Evolutionary conservation across 2,888 invertebrate species (phyloP).

Genomic region (Anoncus sp.): DNA sequence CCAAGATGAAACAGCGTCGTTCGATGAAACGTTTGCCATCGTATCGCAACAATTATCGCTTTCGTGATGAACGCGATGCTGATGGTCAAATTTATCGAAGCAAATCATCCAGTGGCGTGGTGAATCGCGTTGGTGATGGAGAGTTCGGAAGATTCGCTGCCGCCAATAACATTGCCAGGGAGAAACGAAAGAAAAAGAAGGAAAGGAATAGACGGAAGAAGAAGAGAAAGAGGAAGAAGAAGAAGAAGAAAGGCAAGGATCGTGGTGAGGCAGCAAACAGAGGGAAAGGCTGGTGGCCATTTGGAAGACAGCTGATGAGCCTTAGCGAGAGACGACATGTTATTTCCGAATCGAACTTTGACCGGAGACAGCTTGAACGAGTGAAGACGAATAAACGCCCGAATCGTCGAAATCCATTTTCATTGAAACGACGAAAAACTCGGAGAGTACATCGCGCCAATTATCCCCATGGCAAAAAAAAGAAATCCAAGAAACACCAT

Average conservation of each 20-base stretch:
- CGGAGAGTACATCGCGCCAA: conserved; percentile 46
- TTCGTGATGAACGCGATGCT: conserved; percentile 11
- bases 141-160: conserved; percentile 16
- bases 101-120: conserved; percentile 9
- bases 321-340: conserved; percentile 26
- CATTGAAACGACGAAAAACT: conserved; percentile 42
- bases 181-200: conserved; percentile 42
- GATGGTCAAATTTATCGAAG: conserved; percentile 23
- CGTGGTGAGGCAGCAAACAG: conserved; percentile 1
- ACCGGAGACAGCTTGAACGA: conserved; percentile 17
- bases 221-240: conserved; percentile 36
- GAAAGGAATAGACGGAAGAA: conserved; percentile 18
- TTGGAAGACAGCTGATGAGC: conserved; percentile 59
- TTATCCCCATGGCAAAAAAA: conserved; percentile 25
- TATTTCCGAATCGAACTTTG: conserved; percentile 36
- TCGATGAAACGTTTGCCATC: conserved; percentile 26
- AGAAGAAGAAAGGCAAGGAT: conserved; percentile 41
- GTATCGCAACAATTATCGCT: conserved; percentile 3
- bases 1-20: conserved; percentile 25
- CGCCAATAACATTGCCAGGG: conserved; percentile 22
- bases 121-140: not conserved
- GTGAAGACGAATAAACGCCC: conserved; percentile 1
- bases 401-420: conserved; percentile 6
- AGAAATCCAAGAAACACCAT: conserved; percentile 43
- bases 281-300: conserved; percentile 61